phyloP scores from a whole-genome alignment of 1,140 invertebrate genomes.

The Polyergus mexicanus region DNA sequence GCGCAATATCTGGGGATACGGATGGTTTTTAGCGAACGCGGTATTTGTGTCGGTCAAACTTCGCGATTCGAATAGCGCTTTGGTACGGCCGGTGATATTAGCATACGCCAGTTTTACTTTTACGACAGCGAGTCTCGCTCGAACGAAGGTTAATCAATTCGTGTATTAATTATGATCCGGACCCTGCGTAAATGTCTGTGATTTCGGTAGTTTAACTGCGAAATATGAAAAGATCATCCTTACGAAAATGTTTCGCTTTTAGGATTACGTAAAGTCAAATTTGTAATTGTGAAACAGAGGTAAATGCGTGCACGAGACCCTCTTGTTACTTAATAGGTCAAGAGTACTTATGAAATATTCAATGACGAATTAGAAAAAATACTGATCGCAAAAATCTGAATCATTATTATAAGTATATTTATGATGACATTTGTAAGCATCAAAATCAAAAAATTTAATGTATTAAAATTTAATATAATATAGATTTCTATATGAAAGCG shows the following conservation, averaged over 20 bases:
- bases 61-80: constrained; percentile 7
- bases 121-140: constrained; percentile 2
- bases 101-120: constrained; percentile 29
- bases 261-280: background rate
- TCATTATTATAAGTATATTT: no score
- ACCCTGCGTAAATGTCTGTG: background rate
- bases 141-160: constrained; percentile 46
- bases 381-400: no score
- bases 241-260: background rate
- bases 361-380: no score
- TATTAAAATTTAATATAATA: no score
- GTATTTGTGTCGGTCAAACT: constrained; percentile 58
- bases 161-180: background rate
- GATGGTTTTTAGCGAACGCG: constrained; percentile 41
- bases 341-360: background rate
- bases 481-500: no score
- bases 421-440: no score
- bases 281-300: background rate
- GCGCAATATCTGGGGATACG: constrained; percentile 59
- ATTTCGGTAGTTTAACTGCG: constrained; percentile 35
- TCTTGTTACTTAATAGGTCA: background rate
- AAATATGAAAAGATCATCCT: background rate
- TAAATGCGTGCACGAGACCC: background rate
- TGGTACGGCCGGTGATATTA: constrained; percentile 5
- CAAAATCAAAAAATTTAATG: no score